A percentile compares a stretch with the other conserved stretches of the same genome.
These are phyloP conservation scores for Bucco capensis DNA, from an alignment of 2,113 vertebrate genomes.

Conservation along the genomic window DNA sequence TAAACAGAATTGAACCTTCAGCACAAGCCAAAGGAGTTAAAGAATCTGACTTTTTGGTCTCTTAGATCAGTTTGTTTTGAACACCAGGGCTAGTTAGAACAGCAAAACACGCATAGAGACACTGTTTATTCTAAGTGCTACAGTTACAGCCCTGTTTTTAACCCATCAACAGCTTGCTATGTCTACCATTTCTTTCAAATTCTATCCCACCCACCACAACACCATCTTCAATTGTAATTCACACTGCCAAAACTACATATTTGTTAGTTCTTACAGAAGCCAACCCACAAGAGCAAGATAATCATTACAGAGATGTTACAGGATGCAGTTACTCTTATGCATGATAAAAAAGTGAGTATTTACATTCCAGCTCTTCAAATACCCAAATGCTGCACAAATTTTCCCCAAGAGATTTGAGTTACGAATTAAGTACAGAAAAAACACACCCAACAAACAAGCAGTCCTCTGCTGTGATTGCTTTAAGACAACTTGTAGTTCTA, in stretches of 20 bases:
- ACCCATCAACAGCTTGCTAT: neutral
- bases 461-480: neutral
- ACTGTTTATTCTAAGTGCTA: slow-evolving; percentile 13
- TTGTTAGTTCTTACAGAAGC: neutral
- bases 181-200: neutral
- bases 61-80: slow-evolving; percentile 24
- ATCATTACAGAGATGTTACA: neutral
- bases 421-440: neutral
- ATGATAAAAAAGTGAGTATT: neutral
- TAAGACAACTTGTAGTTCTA: neutral
- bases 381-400: neutral
- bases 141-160: neutral
- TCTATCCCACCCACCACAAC: neutral
- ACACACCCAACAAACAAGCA: neutral
- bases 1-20: neutral
- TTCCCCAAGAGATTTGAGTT: neutral
- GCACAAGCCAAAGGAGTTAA: neutral
- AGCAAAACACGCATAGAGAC: slow-evolving; percentile 8
- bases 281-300: neutral
- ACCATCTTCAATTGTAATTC: neutral
- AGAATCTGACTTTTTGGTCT: neutral
- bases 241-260: neutral
- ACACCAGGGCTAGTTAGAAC: neutral
- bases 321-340: neutral
- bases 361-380: neutral